A percentile compares a stretch with the other conserved stretches of the same genome.
Evolutionary conservation across 2,888 invertebrate species (phyloP).

Genomic region (Diloba caeruleocephala): DNA sequence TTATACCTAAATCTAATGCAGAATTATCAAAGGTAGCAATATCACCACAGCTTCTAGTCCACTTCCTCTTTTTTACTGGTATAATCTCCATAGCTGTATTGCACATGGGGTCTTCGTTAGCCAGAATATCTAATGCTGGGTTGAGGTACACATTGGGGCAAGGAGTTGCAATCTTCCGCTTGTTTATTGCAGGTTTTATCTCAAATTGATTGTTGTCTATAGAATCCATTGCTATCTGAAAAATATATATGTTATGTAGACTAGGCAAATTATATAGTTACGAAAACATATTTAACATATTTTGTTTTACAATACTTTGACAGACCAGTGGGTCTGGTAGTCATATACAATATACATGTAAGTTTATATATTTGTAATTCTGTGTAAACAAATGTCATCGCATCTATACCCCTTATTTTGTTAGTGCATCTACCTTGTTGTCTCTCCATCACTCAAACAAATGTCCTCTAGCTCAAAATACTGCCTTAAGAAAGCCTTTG

Average conservation of each 20-base stretch:
- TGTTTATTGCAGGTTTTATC: constrained; percentile 75
- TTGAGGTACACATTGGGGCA: constrained; percentile 81
- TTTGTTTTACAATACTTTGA: too few species aligned
- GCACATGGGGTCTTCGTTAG: constrained; percentile 84
- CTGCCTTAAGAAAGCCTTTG: too few species aligned
- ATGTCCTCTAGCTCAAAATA: too few species aligned
- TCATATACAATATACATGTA: too few species aligned
- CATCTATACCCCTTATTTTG: too few species aligned
- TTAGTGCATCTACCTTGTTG: too few species aligned
- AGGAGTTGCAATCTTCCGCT: constrained; percentile 78
- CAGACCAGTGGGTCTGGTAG: too few species aligned
- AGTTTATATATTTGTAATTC: too few species aligned
- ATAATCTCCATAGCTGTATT: constrained; percentile 85
- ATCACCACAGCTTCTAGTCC: constrained; percentile 75
- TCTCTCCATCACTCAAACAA: too few species aligned
- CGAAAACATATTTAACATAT: too few species aligned
- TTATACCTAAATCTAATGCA: constrained; percentile 79
- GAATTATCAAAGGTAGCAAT: constrained; percentile 80
- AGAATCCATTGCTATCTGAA: constrained; percentile 69
- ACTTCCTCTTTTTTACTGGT: constrained; percentile 79
- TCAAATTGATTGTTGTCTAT: constrained; percentile 85
- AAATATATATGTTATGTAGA: background rate
- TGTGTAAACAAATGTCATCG: too few species aligned
- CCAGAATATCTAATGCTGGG: constrained; percentile 82
- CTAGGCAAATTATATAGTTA: too few species aligned